Conservation (phyloP, 2,888 invertebrate species). For the Acholoe squamosa region DNA sequence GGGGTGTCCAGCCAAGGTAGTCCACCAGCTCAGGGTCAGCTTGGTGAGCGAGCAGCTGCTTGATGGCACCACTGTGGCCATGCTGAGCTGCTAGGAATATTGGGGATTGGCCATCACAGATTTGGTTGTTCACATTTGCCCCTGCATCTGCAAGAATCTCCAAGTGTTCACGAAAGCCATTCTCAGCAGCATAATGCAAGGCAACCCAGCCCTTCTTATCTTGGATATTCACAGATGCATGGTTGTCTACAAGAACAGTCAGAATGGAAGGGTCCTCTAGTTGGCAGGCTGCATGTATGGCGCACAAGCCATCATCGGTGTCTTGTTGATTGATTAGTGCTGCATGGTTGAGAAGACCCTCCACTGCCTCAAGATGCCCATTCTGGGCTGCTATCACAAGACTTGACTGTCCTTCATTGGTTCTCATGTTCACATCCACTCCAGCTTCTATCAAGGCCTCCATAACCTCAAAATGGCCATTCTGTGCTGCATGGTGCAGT, state of each 20-base stretch:
- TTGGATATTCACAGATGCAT: constrained; percentile 68
- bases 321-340: constrained; percentile 70
- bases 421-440: constrained; percentile 68
- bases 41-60: constrained; percentile 62
- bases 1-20: constrained; percentile 70
- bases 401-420: constrained; percentile 70
- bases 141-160: constrained; percentile 67
- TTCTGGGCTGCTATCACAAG: constrained; percentile 71
- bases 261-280: constrained; percentile 65
- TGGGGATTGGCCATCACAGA: constrained; percentile 69
- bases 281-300: constrained; percentile 71
- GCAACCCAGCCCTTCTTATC: constrained; percentile 71
- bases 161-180: constrained; percentile 67
- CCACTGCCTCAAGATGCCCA: constrained; percentile 68
- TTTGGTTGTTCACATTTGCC: constrained; percentile 70
- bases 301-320: constrained; percentile 64
- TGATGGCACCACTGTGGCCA: constrained; percentile 64
- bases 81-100: constrained; percentile 69
- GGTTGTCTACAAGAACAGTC: constrained; percentile 64
- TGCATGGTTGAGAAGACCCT: constrained; percentile 66
- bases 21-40: constrained; percentile 70
- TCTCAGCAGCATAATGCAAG: constrained; percentile 71
- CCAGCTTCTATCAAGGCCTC: constrained; percentile 61
- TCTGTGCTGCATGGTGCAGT: constrained; percentile 72
- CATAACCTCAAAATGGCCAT: constrained; percentile 68